Evolutionary conservation across 2,113 vertebrate genomes (phyloP), one percentile per base, ranked within the genome.

Genomic region (Urocolius indicus): DNA sequence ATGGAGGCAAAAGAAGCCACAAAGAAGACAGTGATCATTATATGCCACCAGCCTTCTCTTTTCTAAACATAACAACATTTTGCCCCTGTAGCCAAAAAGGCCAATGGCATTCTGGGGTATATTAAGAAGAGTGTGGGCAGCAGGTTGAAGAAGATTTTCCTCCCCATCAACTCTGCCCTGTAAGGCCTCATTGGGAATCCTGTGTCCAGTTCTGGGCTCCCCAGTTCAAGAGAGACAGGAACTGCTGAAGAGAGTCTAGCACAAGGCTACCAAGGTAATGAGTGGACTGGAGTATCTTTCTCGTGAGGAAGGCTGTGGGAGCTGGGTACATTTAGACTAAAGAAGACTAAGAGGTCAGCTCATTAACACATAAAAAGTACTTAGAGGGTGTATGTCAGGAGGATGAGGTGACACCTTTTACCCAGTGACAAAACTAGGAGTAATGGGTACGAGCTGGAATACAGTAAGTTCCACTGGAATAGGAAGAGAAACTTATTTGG

Each of bases 21-120:
- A 34, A 13, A 38, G 52, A 30, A 32, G 3, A 13, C 6, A 75
- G 16, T 0, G 22, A 34, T 2, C 68, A 3, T 22, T 32, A 76
- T 32, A 65, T 10, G 3, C 11, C 34, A 16, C 1, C 0, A 11
- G 6, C 11, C 36, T 32, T 21, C 55, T 10, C 6, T 22, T 22
- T 30, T 9, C 29, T 29, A n/a, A 76, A 15, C 22, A 46, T 1
- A 23, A 27, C 2, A 0, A 27, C 13, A 30, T 10, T 7, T 13
- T 43, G 41, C 27, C 27, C 41, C 21, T 30, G 19, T 10, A 19
- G 27, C 12, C 27, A 21, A 65, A 23, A 62, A 27, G 19, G 62
- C 27, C 27, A 43, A 29, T 10, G 27, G 27, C 43, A 19, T 65
- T 41, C 38, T 14, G 18, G 41, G 13, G 19, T 30, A 13, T 27